Evolutionary conservation across 2,797 vertebrate species (phyloP).

Genomic region (Phrynocephalus forsythii): DNA sequence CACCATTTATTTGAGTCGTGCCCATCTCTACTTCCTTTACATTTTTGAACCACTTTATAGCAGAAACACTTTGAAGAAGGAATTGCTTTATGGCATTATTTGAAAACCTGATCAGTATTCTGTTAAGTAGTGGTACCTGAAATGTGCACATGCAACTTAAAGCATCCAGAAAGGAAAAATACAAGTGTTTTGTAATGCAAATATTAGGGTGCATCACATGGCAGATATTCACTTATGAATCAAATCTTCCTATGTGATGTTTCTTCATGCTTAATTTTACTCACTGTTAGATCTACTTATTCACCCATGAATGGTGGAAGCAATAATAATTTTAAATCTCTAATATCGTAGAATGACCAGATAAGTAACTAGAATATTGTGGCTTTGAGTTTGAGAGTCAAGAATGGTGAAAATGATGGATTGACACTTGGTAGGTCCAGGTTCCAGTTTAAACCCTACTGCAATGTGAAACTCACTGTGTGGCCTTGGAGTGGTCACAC

Average conservation of each 20-base stretch:
- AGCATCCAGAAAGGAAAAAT: constrained; percentile 1
- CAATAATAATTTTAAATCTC: background rate
- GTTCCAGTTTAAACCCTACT: too few species aligned
- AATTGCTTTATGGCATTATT: background rate
- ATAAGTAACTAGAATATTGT: too few species aligned
- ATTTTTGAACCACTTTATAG: background rate
- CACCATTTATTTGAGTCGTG: too few species aligned
- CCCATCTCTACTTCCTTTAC: background rate
- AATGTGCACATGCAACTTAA: constrained; percentile 25
- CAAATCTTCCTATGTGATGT: constrained; percentile 26
- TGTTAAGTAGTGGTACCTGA: background rate
- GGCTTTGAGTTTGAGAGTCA: background rate
- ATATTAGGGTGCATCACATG: constrained; percentile 10
- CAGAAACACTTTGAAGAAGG: background rate
- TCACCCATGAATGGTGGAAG: background rate
- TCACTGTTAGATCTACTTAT: background rate
- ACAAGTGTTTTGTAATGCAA: constrained; percentile 20
- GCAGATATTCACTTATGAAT: constrained; percentile 18
- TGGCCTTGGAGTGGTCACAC: too few species aligned
- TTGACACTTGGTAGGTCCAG: too few species aligned
- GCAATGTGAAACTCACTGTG: too few species aligned
- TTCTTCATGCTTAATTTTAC: constrained; percentile 33
- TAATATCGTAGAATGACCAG: too few species aligned
- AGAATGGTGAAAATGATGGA: too few species aligned
- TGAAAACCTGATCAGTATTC: background rate